These are phyloP conservation scores for Anastatus disparis DNA, from an alignment of 1,140 invertebrate species.

Conservation along the genomic window DNA sequence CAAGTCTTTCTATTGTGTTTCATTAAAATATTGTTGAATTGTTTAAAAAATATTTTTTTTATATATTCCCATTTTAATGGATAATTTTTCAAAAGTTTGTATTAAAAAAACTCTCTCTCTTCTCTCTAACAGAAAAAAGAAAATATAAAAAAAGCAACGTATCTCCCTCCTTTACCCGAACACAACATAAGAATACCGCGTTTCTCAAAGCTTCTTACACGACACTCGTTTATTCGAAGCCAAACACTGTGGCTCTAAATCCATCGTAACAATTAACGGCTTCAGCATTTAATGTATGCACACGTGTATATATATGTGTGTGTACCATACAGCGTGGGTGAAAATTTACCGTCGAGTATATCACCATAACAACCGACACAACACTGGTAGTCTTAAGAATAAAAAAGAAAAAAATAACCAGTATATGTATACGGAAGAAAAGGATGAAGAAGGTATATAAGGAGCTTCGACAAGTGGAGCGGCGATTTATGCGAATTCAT, in stretches of 20 bases:
- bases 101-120: too few relatives aligned
- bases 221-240: conserved; percentile 50
- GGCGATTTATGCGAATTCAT: conserved; percentile 33
- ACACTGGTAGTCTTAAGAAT: conserved; percentile 20
- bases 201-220: conserved; percentile 26
- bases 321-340: conserved; percentile 14
- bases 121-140: too few relatives aligned
- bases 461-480: conserved; percentile 19
- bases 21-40: too few relatives aligned
- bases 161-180: too few relatives aligned
- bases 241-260: conserved; percentile 45
- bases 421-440: not conserved
- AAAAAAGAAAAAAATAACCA: too few relatives aligned
- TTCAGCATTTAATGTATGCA: not conserved
- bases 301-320: conserved; percentile 25
- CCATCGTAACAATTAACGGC: conserved; percentile 50
- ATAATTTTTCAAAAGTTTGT: too few relatives aligned
- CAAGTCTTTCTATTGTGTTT: too few relatives aligned
- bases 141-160: too few relatives aligned
- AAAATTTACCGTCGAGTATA: conserved; percentile 30
- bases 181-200: conserved; percentile 27
- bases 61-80: too few relatives aligned
- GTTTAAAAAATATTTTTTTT: too few relatives aligned
- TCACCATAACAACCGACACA: conserved; percentile 26
- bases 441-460: too few relatives aligned